Base-by-base conservation (phyloP, 1,140 invertebrate genomes). In the Dreissena polymorpha region DNA sequence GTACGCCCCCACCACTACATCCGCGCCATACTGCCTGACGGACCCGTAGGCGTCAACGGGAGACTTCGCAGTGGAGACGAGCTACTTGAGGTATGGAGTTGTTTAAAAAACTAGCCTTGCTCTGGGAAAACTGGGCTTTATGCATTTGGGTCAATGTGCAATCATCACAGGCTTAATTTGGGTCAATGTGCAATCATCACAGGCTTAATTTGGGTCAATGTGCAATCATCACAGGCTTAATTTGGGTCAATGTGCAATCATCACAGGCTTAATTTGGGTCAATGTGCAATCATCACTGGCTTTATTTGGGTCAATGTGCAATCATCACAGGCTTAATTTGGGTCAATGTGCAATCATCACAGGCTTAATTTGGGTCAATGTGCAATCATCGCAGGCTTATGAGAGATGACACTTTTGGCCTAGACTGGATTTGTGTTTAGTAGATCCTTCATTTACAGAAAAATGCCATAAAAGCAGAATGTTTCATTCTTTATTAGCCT, bases 41-140 rank as follows among this genome's bases (percentile, higher is more conserved):
- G 98, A 14, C 98, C 98, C 0, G 98, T 99, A 0, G 98, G 98
- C 23, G 95, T 96, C 67, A 97, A 97, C 91, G 96, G 96, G 8
- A 90, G 88, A 27, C 94, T 99, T 1, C 95, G 95, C 79, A 96
- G 96, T 72, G 97, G 97, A 5, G 98, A 99, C 93, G 98, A 99
- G 93, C 93, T 99, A 29, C 94, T 98, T 16, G 96, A 94, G 95
- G 96, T 96, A 39, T 8, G 39, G 39, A 39, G 39, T 39, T 39
- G n/a, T n/a, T n/a, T n/a, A n/a, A 39, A 39, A 39, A 8, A 5
- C 8, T 2, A 39, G 39, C 39, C 39, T 90, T 85, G 27, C 18
- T 63, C 60, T 63, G 18, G 23, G 60, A n/a, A n/a, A 23, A n/a
- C 23, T 25, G 25, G n/a, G 12, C 57, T 63, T 64, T 65, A 23